Percentiles rank a stretch among this genome's conserved stretches.
Evolutionary conservation across 2,888 invertebrate species (phyloP).

Genomic region (Pterobdella sp.): DNA sequence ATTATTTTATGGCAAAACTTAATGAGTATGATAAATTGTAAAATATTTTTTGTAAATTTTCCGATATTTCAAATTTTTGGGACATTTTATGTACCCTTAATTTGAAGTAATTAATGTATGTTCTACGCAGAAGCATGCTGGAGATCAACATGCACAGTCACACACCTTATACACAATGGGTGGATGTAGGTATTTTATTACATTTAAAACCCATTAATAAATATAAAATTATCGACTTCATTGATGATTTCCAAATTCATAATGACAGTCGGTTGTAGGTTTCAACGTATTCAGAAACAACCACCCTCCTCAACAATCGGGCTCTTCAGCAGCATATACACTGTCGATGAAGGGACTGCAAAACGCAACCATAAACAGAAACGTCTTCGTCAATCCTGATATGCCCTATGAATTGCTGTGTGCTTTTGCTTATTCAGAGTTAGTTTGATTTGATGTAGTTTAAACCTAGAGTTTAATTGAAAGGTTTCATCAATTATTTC

Average conservation of each 20-base stretch:
- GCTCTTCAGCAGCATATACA: slow-evolving; percentile 57
- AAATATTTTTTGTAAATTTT: too few species aligned
- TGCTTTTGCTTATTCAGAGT: slow-evolving; percentile 71
- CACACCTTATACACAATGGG: slow-evolving; percentile 67
- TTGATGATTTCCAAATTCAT: not conserved
- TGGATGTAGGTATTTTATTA: slow-evolving; percentile 29
- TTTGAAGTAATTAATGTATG: too few species aligned
- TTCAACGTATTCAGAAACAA: slow-evolving; percentile 44
- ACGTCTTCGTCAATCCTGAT: slow-evolving; percentile 63
- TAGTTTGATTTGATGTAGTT: too few species aligned
- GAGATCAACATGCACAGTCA: slow-evolving; percentile 83
- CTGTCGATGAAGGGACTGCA: slow-evolving; percentile 88
- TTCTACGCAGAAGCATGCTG: slow-evolving; percentile 65
- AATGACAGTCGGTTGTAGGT: slow-evolving; percentile 30
- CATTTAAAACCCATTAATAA: slow-evolving; percentile 12
- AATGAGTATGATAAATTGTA: too few species aligned
- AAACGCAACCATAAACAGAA: slow-evolving; percentile 78
- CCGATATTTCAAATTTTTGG: too few species aligned
- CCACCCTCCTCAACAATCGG: slow-evolving; percentile 3
- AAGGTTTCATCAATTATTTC: not conserved
- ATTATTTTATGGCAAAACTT: too few species aligned
- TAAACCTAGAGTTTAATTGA: not conserved
- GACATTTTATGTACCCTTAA: too few species aligned
- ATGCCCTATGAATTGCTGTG: slow-evolving; percentile 78
- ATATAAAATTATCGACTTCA: slow-evolving; percentile 38